Base-by-base conservation (phyloP, 2,888 invertebrate species). In the Carcina quercana region DNA sequence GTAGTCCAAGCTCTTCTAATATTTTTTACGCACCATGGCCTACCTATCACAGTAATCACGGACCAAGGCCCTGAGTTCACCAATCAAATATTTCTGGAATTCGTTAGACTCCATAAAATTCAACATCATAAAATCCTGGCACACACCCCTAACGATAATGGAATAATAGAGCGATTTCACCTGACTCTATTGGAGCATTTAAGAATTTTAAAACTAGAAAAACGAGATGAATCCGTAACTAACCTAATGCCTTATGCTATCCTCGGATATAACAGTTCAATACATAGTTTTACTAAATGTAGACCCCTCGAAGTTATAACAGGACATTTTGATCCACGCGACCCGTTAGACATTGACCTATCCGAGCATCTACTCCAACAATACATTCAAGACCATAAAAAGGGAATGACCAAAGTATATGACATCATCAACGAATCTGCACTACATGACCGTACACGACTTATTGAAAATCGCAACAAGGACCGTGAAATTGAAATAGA, bases 11-110 rank as follows among this genome's bases (percentile, higher is more conserved):
- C 30, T 2, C 13, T 38, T 21, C 21, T 43, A 15, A 30, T 5
- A 3, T 51, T 34, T 19, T 34, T 31, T 10, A 43, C 47, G 0
- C 50, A 53, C 20, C 48, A 50, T 26, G 43, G 44, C 0, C 1
- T 46, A 2, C 48, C 48, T 0, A 2, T 45, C 4, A 44, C 41
- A 0, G 15, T 52, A 15, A 28, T 42, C 1, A 43, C 46, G 2
- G 48, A 53, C 14, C 27, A 40, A 6, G 49, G 45, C 1, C 27
- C 44, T 2, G 48, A 50, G 30, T 50, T 47, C n/a, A 45, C 44
- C 0, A 50, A 51, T 24, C 44, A 46, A 19, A 5, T 49, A 5
- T 37, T 49, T 20, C 20, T 22, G 7, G 37, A 37, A 28, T 32
- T 32, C 13, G 32, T 8, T 8, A 13, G 6, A 30, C 27, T 26